Percentiles rank a stretch among this genome's conserved stretches.
Conservation (phyloP, 2,113 vertebrate genomes). For the Phrynocephalus versicolor region DNA sequence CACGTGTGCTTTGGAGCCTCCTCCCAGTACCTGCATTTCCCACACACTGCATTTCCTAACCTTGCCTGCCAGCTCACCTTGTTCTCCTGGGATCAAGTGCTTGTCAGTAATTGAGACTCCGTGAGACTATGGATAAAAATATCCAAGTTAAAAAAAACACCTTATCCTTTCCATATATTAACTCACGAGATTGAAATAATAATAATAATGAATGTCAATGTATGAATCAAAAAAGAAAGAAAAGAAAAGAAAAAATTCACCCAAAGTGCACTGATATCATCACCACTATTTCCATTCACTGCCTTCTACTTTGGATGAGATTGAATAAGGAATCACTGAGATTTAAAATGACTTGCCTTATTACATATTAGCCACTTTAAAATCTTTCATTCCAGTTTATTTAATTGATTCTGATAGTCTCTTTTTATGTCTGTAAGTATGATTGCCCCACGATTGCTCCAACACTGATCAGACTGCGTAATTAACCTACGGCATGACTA, state of each 20-base stretch:
- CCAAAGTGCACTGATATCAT: constrained; percentile 20
- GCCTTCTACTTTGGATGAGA: not conserved
- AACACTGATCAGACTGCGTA: not conserved
- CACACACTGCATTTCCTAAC: constrained; percentile 49
- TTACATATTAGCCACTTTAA: constrained; percentile 21
- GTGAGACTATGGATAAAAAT: constrained; percentile 36
- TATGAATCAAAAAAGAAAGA: constrained; percentile 19
- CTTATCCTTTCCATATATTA: constrained; percentile 40
- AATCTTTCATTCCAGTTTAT: not conserved
- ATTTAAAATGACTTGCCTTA: constrained; percentile 12
- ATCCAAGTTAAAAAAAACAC: constrained; percentile 48
- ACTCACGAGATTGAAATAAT: constrained; percentile 23
- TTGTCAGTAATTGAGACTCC: constrained; percentile 4
- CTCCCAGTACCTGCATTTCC: constrained; percentile 42
- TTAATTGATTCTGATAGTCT: no score
- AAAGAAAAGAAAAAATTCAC: not conserved
- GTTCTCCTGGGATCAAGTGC: constrained; percentile 33
- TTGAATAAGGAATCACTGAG: not conserved
- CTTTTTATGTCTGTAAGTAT: not conserved
- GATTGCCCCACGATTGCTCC: not conserved
- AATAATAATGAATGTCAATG: constrained; percentile 8
- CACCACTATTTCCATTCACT: constrained; percentile 13
- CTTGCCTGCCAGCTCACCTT: constrained; percentile 39
- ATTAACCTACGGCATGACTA: not conserved
- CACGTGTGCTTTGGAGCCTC: constrained; percentile 46